phyloP scores from a whole-genome alignment of 2,797 vertebrate species.

The Acrossocheilus fasciatus region DNA sequence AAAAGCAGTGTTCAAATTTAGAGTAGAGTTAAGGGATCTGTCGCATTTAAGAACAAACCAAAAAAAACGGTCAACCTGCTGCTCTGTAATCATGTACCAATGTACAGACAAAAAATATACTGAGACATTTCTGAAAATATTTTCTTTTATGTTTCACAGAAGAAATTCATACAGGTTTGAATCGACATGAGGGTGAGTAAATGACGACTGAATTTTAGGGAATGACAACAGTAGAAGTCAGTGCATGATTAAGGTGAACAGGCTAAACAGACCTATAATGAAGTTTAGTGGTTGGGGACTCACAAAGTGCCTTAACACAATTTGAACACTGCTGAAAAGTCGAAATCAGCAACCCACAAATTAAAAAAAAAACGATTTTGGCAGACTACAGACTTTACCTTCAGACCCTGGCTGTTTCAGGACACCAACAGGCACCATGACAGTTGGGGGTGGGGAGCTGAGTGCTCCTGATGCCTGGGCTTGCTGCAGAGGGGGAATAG shows the following conservation, averaged over 20 bases:
- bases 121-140: not conserved
- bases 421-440: constrained; percentile 99
- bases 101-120: not conserved
- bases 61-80: not conserved
- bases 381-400: constrained; percentile 76
- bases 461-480: constrained; percentile 95
- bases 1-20: not conserved
- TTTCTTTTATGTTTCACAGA: not conserved
- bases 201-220: not conserved
- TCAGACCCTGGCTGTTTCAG: constrained; percentile 92
- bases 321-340: constrained; percentile 1
- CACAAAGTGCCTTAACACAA: not conserved
- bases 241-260: not conserved
- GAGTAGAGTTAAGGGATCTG: not conserved
- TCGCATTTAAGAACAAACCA: not conserved
- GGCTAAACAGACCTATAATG: not conserved
- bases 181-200: too few relatives aligned
- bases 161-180: too few relatives aligned
- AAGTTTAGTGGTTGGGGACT: not conserved
- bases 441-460: constrained; percentile 95
- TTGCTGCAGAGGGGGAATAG: constrained; percentile 97
- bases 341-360: not conserved
- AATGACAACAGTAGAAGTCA: not conserved
- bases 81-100: not conserved
- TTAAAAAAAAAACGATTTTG: not conserved